Conservation (phyloP, 2,888 invertebrate genomes). For the Macaria notata region DNA sequence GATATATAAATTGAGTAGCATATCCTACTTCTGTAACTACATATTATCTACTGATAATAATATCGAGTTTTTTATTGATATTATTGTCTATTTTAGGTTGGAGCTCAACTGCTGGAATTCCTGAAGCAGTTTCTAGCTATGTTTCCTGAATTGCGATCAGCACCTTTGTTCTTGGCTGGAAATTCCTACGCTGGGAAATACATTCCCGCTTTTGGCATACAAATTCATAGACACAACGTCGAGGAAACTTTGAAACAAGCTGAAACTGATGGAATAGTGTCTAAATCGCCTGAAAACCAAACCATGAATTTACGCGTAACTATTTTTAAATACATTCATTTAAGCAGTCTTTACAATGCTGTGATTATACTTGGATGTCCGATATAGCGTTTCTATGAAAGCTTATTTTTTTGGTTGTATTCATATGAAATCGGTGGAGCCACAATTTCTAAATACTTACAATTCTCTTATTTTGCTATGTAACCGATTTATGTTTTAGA, state of each 20-base stretch:
- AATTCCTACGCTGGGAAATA: conserved; percentile 82
- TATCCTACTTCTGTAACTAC: too few relatives aligned
- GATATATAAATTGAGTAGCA: too few relatives aligned
- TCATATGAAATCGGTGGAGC: too few relatives aligned
- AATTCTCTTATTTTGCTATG: too few relatives aligned
- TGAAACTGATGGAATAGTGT: background rate
- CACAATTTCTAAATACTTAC: too few relatives aligned
- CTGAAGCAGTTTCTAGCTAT: conserved; percentile 79
- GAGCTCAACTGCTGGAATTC: conserved; percentile 73
- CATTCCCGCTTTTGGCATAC: conserved; percentile 72
- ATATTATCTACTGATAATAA: background rate
- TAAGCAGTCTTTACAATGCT: too few relatives aligned
- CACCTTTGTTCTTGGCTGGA: conserved; percentile 82
- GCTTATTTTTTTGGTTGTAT: too few relatives aligned
- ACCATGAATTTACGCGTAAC: conserved; percentile 62
- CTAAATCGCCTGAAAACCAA: background rate
- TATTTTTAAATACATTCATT: background rate
- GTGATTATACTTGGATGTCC: too few relatives aligned
- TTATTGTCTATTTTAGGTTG: conserved; percentile 42
- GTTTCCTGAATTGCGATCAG: conserved; percentile 73
- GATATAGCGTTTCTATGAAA: too few relatives aligned
- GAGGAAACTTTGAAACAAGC: background rate
- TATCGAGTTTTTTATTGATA: too few relatives aligned
- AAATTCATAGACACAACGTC: conserved; percentile 43
- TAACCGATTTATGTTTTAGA: too few relatives aligned